Percentiles rank a stretch among this genome's conserved stretches.
Evolutionary conservation across 2,797 vertebrate species (phyloP).

Genomic region (Echiichthys vipera): DNA sequence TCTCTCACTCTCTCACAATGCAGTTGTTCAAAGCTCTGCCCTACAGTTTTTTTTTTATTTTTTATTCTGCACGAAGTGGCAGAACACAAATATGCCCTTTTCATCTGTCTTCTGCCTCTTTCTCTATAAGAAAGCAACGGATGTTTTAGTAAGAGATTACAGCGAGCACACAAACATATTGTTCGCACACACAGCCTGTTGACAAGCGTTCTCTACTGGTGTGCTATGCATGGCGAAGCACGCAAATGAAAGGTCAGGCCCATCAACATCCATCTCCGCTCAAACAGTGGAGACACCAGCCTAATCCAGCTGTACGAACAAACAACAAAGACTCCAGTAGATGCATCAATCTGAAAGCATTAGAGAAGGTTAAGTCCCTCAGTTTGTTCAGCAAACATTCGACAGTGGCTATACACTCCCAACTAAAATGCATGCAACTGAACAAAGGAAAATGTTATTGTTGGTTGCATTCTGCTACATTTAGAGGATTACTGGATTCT

Average conservation of each 20-base stretch:
- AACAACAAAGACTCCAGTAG: constrained; percentile 64
- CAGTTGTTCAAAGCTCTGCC: constrained; percentile 74
- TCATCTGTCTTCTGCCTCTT: constrained; percentile 73
- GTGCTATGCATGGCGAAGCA: constrained; percentile 71
- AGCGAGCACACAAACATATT: constrained; percentile 63
- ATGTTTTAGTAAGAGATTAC: constrained; percentile 79
- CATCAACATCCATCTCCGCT: constrained; percentile 80
- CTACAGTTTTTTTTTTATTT: constrained; percentile 59
- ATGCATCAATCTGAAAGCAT: constrained; percentile 73
- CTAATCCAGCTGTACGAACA: constrained; percentile 67
- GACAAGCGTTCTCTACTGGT: constrained; percentile 67
- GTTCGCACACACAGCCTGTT: constrained; percentile 63
- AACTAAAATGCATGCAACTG: constrained; percentile 41
- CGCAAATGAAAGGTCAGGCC: constrained; percentile 82
- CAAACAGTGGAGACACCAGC: constrained; percentile 63
- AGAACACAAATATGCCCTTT: constrained; percentile 81
- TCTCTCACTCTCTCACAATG: constrained; percentile 19
- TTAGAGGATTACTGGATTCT: background rate
- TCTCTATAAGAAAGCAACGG: constrained; percentile 65
- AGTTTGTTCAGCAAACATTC: constrained; percentile 63
- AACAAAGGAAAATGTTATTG: constrained; percentile 18
- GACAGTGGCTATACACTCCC: constrained; percentile 23
- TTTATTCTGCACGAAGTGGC: constrained; percentile 61
- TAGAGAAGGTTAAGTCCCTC: constrained; percentile 72
- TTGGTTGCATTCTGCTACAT: constrained; percentile 16